phyloP scores from a whole-genome alignment of 2,797 vertebrate genomes.

The Myripristis jacobus region DNA sequence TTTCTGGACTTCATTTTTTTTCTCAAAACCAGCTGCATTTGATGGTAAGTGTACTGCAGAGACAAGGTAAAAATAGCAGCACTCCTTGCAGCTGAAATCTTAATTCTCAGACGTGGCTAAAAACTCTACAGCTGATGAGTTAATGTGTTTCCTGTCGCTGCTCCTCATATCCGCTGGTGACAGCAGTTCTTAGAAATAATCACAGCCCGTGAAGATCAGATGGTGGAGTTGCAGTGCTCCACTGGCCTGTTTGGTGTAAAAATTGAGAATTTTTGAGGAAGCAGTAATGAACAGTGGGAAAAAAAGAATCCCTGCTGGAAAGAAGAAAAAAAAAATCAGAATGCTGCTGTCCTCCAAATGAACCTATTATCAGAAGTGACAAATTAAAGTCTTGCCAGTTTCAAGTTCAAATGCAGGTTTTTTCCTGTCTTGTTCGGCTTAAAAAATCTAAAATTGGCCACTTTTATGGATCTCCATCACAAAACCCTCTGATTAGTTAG shows the following conservation, averaged over 20 bases:
- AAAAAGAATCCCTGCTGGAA: constrained; percentile 21
- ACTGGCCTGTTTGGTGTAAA: constrained; percentile 15
- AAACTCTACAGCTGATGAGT: constrained; percentile 47
- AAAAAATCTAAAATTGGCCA: neutral
- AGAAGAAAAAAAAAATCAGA: constrained; percentile 24
- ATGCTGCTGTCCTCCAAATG: constrained; percentile 22
- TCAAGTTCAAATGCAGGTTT: constrained; percentile 21
- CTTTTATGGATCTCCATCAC: constrained; percentile 12
- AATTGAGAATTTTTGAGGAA: constrained; percentile 15
- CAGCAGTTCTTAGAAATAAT: constrained; percentile 54
- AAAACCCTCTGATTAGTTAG: neutral
- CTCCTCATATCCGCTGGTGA: constrained; percentile 45
- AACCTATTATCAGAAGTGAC: constrained; percentile 24
- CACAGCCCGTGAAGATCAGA: constrained; percentile 36
- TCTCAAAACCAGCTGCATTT: constrained; percentile 28
- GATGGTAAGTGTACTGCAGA: constrained; percentile 41
- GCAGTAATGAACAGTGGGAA: constrained; percentile 4
- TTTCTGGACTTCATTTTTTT: neutral
- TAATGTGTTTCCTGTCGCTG: constrained; percentile 32
- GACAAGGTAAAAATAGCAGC: constrained; percentile 34
- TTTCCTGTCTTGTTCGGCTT: neutral
- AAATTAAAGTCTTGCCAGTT: constrained; percentile 22
- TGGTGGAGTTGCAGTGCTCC: constrained; percentile 22
- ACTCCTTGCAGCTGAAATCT: constrained; percentile 26
- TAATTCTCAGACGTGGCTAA: constrained; percentile 38